Evolutionary conservation across 2,888 invertebrate species (phyloP).

Genomic region (Ormyrus thymus): DNA sequence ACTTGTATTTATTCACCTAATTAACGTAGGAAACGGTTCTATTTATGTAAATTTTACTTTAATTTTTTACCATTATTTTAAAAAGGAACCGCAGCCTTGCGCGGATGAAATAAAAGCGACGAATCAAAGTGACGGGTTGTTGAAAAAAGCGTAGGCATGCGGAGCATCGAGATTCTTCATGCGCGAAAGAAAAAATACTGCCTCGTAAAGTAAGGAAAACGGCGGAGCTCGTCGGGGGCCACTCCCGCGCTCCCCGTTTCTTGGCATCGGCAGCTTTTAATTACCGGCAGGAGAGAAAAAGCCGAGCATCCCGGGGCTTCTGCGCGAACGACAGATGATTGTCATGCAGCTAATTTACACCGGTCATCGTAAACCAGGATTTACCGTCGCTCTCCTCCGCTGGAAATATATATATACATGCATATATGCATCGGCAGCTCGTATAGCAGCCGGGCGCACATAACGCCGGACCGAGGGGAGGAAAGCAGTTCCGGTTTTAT

Average conservation of each 20-base stretch:
- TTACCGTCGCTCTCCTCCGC: conserved; percentile 35
- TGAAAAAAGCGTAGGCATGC: too few species aligned
- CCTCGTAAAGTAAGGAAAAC: not conserved
- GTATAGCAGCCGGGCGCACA: not conserved
- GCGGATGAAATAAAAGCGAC: too few species aligned
- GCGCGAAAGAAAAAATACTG: not conserved
- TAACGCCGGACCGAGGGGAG: conserved; percentile 6
- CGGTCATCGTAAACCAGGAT: conserved; percentile 54
- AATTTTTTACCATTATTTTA: too few species aligned
- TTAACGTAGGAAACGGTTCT: too few species aligned
- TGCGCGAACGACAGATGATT: conserved; percentile 37
- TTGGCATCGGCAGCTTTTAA: not conserved
- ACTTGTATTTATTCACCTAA: too few species aligned
- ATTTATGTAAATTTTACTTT: too few species aligned
- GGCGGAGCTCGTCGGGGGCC: too few species aligned
- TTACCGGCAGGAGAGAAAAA: not conserved
- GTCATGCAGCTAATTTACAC: conserved; percentile 47
- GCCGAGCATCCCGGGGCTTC: not conserved
- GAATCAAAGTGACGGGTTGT: too few species aligned
- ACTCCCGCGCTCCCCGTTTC: too few species aligned
- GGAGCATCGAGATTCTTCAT: too few species aligned
- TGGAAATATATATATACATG: conserved; percentile 2
- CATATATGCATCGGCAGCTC: conserved; percentile 13
- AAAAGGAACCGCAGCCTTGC: too few species aligned
- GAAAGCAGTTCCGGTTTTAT: conserved; percentile 56